Conservation (phyloP, 1,140 invertebrate genomes). For the Papilio glaucus region DNA sequence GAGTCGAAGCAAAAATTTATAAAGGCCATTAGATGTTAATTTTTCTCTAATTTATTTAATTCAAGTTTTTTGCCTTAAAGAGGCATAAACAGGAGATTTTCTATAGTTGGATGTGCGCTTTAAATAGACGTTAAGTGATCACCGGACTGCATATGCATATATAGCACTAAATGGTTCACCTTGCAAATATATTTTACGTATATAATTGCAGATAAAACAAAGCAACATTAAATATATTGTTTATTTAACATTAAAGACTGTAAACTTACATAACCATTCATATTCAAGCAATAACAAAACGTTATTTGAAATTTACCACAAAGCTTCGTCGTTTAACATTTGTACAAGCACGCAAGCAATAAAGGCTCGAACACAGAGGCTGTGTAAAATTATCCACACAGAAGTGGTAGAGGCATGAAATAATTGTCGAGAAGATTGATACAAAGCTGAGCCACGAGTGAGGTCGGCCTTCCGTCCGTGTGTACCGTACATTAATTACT, state of each 20-base stretch:
- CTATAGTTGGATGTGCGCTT: no score
- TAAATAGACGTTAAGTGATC: neutral
- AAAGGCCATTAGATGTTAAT: no score
- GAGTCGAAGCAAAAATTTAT: no score
- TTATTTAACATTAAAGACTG: no score
- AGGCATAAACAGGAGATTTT: no score
- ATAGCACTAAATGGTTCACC: neutral
- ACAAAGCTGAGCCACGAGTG: conserved; percentile 13
- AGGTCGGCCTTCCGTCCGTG: neutral
- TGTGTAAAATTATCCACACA: neutral
- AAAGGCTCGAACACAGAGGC: neutral
- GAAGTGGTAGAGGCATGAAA: neutral
- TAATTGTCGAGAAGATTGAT: conserved; percentile 5
- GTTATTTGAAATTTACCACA: neutral
- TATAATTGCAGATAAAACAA: neutral
- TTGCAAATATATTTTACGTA: neutral
- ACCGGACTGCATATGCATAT: neutral
- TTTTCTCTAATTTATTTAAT: no score
- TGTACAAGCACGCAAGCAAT: neutral
- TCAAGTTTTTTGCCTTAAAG: no score
- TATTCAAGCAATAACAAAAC: neutral
- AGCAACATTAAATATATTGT: no score
- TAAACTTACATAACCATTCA: neutral
- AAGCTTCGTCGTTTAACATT: neutral
- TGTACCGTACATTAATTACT: conserved; percentile 5